Conservation (phyloP, 2,888 invertebrate genomes). For the Drosophila antonietae region DNA sequence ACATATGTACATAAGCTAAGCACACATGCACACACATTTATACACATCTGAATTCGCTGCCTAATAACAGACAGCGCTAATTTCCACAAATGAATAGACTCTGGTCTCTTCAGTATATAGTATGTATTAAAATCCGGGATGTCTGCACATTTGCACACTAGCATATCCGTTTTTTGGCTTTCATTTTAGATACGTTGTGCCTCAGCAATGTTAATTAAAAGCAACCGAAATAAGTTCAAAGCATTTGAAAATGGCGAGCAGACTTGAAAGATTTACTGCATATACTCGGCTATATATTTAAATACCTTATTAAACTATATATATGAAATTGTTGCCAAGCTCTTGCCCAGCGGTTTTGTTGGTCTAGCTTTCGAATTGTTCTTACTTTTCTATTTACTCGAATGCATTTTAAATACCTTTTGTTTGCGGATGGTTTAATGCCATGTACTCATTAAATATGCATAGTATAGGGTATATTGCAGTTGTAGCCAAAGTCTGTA, state of each 20-base stretch:
- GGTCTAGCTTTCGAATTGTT: constrained; percentile 13
- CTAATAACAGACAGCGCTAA: constrained; percentile 1
- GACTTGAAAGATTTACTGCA: background rate
- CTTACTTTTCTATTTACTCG: constrained; percentile 32
- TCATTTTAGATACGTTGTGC: constrained; percentile 10
- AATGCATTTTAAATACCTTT: constrained; percentile 41
- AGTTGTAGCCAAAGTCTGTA: background rate
- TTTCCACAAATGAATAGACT: background rate
- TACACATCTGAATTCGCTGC: background rate
- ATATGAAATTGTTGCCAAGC: background rate
- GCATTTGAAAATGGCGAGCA: background rate
- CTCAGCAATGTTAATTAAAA: constrained; percentile 42
- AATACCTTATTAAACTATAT: background rate
- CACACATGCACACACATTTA: background rate
- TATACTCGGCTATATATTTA: background rate
- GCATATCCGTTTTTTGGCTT: background rate
- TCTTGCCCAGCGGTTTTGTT: background rate
- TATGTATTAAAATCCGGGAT: background rate
- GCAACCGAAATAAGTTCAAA: constrained; percentile 8
- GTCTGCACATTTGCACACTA: background rate
- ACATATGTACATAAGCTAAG: background rate
- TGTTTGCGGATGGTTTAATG: constrained; percentile 17
- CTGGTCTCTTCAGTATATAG: background rate
- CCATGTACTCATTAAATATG: background rate
- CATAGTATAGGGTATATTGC: background rate